These are phyloP conservation scores for Piliocolobus tephrosceles DNA, from an alignment of 2,113 vertebrate genomes.

Conservation along the genomic window DNA sequence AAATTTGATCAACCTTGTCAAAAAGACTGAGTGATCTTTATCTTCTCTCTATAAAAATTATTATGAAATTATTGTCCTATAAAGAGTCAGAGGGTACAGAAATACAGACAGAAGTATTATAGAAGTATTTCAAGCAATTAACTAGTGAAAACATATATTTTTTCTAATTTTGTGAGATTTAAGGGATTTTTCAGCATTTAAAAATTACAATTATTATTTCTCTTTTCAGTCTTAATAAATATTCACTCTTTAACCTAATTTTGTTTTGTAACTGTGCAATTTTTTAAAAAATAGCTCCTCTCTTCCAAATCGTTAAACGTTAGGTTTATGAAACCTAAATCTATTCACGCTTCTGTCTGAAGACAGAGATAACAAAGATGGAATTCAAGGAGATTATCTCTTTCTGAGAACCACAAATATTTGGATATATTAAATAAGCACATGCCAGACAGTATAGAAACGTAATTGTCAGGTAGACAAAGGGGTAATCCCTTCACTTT, in stretches of 20 bases:
- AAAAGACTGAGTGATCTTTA: neutral
- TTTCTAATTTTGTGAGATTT: neutral
- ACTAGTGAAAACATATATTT: neutral
- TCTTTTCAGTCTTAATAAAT: neutral
- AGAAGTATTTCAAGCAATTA: neutral
- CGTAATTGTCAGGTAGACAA: neutral
- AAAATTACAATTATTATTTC: neutral
- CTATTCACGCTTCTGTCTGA: neutral
- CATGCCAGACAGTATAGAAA: neutral
- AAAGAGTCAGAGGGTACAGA: neutral
- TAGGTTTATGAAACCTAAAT: neutral
- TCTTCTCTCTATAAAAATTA: neutral
- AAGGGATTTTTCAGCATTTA: neutral
- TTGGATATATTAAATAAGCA: neutral
- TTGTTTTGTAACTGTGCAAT: neutral
- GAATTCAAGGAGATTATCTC: neutral
- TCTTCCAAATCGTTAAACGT: neutral
- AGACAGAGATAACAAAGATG: neutral
- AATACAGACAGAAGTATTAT: neutral
- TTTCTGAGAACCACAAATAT: neutral
- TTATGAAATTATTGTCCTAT: neutral
- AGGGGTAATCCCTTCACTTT: neutral
- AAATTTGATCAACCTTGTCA: neutral
- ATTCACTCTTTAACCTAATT: neutral
- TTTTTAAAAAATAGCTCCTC: neutral